Percentiles rank a stretch among this genome's conserved stretches.
Evolutionary conservation across 2,888 invertebrate species (phyloP).

Genomic region (Sthenelais limicola): DNA sequence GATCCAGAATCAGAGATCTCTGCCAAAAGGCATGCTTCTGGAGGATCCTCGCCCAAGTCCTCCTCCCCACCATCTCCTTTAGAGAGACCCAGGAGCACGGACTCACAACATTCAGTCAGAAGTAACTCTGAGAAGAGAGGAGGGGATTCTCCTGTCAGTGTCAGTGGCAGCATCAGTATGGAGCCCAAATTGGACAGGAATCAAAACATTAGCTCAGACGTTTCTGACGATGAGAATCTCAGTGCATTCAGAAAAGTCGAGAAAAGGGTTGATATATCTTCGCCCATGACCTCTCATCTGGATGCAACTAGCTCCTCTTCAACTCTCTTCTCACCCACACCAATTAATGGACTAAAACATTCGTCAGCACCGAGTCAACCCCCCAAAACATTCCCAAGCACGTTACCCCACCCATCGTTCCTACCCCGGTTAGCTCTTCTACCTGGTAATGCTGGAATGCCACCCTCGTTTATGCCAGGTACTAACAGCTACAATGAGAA

Average conservation of each 20-base stretch:
- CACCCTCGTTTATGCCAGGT: conserved; percentile 21
- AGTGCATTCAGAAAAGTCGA: conserved; percentile 68
- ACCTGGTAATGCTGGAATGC: conserved; percentile 28
- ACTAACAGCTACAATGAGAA: conserved; percentile 43
- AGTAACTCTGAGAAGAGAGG: neutral
- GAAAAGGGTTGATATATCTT: conserved; percentile 19
- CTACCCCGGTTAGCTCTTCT: conserved; percentile 29
- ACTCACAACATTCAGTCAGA: conserved; percentile 18
- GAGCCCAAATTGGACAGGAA: conserved; percentile 33
- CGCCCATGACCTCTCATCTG: neutral
- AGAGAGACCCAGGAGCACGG: conserved; percentile 2
- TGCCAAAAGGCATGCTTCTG: neutral
- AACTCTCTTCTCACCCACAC: conserved; percentile 39
- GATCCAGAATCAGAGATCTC: neutral
- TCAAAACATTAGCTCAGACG: conserved; percentile 19
- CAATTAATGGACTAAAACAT: conserved; percentile 18
- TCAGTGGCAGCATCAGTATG: neutral
- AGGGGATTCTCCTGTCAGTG: neutral
- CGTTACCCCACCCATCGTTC: conserved; percentile 30
- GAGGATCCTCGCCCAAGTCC: neutral
- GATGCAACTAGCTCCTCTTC: neutral
- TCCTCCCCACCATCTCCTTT: neutral
- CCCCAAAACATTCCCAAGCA: neutral
- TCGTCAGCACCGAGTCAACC: neutral
- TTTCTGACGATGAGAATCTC: conserved; percentile 22